Percentiles rank a stretch among this genome's conserved stretches.
These are phyloP conservation scores for Pharmacophagus antenor DNA, from an alignment of 2,888 invertebrate genomes.

Conservation along the genomic window DNA sequence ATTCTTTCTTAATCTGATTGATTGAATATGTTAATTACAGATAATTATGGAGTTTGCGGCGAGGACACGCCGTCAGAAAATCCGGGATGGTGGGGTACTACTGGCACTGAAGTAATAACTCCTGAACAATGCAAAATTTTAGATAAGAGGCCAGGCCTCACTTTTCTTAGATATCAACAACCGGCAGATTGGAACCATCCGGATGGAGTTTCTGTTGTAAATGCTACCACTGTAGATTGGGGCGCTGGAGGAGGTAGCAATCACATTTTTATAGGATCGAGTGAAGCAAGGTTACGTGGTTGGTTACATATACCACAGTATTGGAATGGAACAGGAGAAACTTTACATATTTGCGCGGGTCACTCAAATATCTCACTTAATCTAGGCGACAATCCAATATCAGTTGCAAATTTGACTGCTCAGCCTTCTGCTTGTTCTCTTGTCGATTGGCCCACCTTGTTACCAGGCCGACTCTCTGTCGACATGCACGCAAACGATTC, in stretches of 20 bases:
- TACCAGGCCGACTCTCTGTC: slow-evolving; percentile 83
- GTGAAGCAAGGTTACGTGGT: slow-evolving; percentile 89
- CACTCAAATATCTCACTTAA: slow-evolving; percentile 86
- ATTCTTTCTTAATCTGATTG: not conserved
- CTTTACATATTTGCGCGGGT: slow-evolving; percentile 88
- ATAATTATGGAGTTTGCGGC: slow-evolving; percentile 91
- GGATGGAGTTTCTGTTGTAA: slow-evolving; percentile 92
- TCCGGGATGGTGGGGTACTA: slow-evolving; percentile 94
- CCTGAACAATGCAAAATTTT: slow-evolving; percentile 89
- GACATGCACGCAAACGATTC: slow-evolving; percentile 86
- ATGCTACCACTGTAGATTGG: slow-evolving; percentile 91
- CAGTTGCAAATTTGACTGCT: slow-evolving; percentile 84
- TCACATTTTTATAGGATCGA: slow-evolving; percentile 85
- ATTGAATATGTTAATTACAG: slow-evolving; percentile 51
- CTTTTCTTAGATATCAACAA: slow-evolving; percentile 92
- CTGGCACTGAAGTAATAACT: slow-evolving; percentile 87
- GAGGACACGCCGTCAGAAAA: slow-evolving; percentile 91
- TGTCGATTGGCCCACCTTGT: slow-evolving; percentile 84
- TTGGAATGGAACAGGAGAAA: slow-evolving; percentile 85
- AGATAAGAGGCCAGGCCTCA: slow-evolving; percentile 92
- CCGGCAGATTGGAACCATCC: slow-evolving; percentile 94
- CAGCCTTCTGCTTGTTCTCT: slow-evolving; percentile 86
- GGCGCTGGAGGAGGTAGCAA: slow-evolving; percentile 86
- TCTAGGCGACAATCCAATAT: slow-evolving; percentile 70
- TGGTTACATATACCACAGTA: slow-evolving; percentile 89